Evolutionary conservation across 2,888 invertebrate species (phyloP).

Genomic region (Acanthoscelides obtectus): DNA sequence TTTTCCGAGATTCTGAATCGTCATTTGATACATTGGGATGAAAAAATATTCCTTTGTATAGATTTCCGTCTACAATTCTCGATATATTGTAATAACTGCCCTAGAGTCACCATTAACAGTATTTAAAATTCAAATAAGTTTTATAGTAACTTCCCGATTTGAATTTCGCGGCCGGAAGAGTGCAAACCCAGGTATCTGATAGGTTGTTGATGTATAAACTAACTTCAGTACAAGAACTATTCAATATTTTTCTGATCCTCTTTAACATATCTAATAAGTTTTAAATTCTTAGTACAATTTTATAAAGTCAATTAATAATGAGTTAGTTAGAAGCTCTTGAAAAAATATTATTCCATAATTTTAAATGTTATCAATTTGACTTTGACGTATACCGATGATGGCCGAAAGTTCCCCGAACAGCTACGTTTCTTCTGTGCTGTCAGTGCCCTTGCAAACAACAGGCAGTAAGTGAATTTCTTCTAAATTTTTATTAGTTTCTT

Average conservation of each 20-base stretch:
- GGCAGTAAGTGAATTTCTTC: constrained; percentile 50
- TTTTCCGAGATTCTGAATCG: too few species aligned
- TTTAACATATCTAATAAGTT: too few species aligned
- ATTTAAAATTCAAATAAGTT: too few species aligned
- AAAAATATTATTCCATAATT: neutral
- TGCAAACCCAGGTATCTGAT: neutral
- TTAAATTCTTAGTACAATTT: neutral
- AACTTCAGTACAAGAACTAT: neutral
- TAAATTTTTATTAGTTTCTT: constrained; percentile 16
- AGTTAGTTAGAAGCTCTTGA: too few species aligned
- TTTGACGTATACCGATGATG: constrained; percentile 12
- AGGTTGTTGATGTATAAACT: neutral
- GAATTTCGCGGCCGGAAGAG: constrained; percentile 10
- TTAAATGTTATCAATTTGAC: neutral
- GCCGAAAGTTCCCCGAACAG: constrained; percentile 15
- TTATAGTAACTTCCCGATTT: too few species aligned
- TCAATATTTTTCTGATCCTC: too few species aligned
- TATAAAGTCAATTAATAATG: too few species aligned
- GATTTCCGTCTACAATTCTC: too few species aligned
- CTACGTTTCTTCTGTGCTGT: constrained; percentile 23
- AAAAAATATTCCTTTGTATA: too few species aligned
- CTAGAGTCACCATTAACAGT: too few species aligned
- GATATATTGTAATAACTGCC: too few species aligned
- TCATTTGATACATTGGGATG: too few species aligned
- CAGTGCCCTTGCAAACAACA: constrained; percentile 48